A percentile compares a stretch with the other conserved stretches of the same genome.
These are phyloP conservation scores for Diploscapter pachys DNA, from an alignment of 1,140 invertebrate species.

Conservation along the genomic window DNA sequence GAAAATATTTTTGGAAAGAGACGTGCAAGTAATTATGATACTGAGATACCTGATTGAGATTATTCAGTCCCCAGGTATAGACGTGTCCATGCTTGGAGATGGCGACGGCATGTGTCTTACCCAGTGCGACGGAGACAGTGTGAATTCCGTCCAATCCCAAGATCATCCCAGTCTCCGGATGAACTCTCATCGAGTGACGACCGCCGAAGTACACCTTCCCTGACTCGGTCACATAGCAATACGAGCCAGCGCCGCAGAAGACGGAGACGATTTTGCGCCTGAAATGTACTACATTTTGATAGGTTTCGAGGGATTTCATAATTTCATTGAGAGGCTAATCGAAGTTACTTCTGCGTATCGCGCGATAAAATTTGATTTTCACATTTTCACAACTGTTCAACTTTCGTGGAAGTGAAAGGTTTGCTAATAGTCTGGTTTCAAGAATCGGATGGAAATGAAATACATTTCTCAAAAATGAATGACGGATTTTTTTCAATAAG, in stretches of 20 bases:
- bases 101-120: slow-evolving; percentile 88
- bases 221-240: slow-evolving; percentile 49
- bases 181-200: slow-evolving; percentile 39
- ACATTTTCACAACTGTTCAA: no score
- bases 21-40: no score
- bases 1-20: no score
- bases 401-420: not conserved
- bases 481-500: no score
- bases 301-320: no score
- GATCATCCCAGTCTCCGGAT: slow-evolving; percentile 53
- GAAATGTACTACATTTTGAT: slow-evolving; percentile 7
- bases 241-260: slow-evolving; percentile 32
- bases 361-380: no score
- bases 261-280: slow-evolving; percentile 28
- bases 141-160: slow-evolving; percentile 73
- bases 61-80: slow-evolving; percentile 94
- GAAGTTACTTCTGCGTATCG: no score
- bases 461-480: not conserved
- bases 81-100: slow-evolving; percentile 83
- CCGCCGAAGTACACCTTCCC: slow-evolving; percentile 49
- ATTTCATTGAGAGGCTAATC: no score
- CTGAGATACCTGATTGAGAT: slow-evolving; percentile 75
- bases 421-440: no score
- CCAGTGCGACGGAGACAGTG: slow-evolving; percentile 79
- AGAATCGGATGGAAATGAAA: not conserved